Conservation (phyloP, 92 coral and sea anemone species). For the Porites evermanni region DNA sequence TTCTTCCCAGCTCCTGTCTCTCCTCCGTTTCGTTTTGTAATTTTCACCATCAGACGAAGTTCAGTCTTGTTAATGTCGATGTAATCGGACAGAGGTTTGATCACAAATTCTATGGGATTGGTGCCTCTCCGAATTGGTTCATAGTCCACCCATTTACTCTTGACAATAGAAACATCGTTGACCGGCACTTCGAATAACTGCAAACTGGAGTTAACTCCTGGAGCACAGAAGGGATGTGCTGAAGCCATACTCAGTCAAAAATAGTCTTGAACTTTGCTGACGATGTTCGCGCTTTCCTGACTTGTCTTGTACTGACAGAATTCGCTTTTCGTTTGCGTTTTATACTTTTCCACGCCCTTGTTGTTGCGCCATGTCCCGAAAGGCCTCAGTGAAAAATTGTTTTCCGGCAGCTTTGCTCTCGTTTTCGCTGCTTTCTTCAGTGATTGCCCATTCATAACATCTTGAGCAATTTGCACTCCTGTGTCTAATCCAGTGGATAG, state of each 20-base stretch:
- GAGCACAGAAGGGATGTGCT: constrained; percentile 36
- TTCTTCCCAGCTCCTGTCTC: constrained; percentile 2
- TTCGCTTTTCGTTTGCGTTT: background rate
- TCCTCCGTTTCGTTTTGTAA: background rate
- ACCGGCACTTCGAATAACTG: constrained; percentile 28
- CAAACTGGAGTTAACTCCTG: constrained; percentile 34
- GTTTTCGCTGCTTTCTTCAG: background rate
- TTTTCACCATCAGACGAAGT: constrained; percentile 21
- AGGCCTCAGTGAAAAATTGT: constrained; percentile 10
- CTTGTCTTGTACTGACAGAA: background rate
- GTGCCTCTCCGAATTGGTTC: constrained; percentile 37
- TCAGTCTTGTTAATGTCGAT: constrained; percentile 45
- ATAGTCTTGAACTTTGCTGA: constrained; percentile 1
- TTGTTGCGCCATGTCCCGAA: constrained; percentile 2
- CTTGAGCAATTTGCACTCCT: background rate
- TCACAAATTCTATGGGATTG: constrained; percentile 34
- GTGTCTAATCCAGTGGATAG: constrained; percentile 10
- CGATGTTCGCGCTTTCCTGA: background rate
- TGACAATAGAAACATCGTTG: constrained; percentile 39
- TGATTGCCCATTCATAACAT: background rate
- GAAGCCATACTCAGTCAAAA: constrained; percentile 27
- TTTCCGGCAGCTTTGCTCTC: constrained; percentile 16
- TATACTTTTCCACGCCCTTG: background rate
- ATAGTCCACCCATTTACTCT: constrained; percentile 27
- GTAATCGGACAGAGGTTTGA: constrained; percentile 12